Percentiles rank a stretch among this genome's conserved stretches.
These are phyloP conservation scores for Amia ocellicauda DNA, from an alignment of 2,113 vertebrate genomes.

Conservation along the genomic window DNA sequence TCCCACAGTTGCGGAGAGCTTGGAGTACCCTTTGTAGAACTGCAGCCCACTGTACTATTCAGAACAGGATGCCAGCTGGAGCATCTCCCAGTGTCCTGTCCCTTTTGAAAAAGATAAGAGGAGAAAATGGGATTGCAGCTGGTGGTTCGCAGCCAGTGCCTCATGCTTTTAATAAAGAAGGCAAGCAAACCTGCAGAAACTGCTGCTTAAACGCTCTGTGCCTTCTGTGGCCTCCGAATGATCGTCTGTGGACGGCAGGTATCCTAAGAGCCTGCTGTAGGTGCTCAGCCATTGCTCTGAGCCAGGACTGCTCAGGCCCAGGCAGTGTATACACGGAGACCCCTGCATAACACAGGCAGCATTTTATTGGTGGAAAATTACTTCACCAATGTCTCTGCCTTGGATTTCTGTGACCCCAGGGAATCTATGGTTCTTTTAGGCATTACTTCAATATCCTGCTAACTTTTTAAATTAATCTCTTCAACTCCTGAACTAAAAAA, in stretches of 20 bases:
- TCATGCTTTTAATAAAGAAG: neutral
- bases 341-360: too few relatives aligned
- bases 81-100: slow-evolving; percentile 46
- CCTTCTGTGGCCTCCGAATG: neutral
- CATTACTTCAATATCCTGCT: too few relatives aligned
- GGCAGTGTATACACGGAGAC: too few relatives aligned
- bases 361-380: too few relatives aligned
- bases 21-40: neutral
- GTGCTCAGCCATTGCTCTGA: too few relatives aligned
- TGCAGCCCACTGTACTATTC: slow-evolving; percentile 16
- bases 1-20: neutral
- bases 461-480: too few relatives aligned
- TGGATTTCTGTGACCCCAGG: too few relatives aligned
- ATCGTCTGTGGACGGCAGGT: neutral
- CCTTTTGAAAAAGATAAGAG: slow-evolving; percentile 55
- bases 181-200: neutral
- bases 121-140: slow-evolving; percentile 49
- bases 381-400: too few relatives aligned
- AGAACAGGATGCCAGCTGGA: slow-evolving; percentile 52
- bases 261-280: neutral
- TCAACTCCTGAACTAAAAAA: too few relatives aligned
- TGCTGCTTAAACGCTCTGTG: neutral
- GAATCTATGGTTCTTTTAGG: too few relatives aligned
- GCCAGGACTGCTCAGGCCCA: too few relatives aligned
- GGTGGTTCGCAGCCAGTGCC: neutral